Evolutionary conservation across 2,888 invertebrate genomes (phyloP).

Genomic region (Achlya flavicornis): DNA sequence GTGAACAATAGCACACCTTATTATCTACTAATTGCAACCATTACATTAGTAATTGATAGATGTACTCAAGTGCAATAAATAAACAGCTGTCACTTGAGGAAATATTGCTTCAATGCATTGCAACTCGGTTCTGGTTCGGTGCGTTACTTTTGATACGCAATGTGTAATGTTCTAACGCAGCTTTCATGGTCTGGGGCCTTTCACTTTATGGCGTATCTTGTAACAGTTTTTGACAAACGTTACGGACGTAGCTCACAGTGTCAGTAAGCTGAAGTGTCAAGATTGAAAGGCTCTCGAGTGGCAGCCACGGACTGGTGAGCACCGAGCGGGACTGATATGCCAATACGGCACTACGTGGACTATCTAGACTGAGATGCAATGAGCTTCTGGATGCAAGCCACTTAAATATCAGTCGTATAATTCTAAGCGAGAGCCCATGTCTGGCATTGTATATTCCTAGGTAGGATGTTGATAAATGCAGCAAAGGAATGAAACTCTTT

Average conservation of each 20-base stretch:
- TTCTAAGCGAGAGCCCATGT: too few species aligned
- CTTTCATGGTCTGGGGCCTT: background rate
- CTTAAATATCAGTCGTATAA: too few species aligned
- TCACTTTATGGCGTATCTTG: background rate
- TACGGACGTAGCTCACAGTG: background rate
- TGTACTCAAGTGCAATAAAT: background rate
- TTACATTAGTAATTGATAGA: background rate
- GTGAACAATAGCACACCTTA: slow-evolving; percentile 10
- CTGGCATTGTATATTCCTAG: too few species aligned
- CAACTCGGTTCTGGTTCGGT: slow-evolving; percentile 1
- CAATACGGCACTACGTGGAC: too few species aligned
- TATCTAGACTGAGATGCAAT: too few species aligned
- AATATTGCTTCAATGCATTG: background rate
- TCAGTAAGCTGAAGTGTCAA: background rate
- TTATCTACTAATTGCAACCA: background rate
- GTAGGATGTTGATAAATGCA: too few species aligned
- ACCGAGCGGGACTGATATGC: too few species aligned
- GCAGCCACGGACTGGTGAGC: too few species aligned
- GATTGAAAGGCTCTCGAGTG: too few species aligned
- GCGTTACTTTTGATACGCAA: background rate
- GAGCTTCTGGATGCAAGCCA: too few species aligned
- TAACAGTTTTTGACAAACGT: background rate
- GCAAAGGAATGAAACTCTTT: too few species aligned
- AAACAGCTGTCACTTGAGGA: background rate
- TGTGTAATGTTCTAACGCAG: background rate